Percentiles rank a stretch among this genome's conserved stretches.
phyloP scores from a whole-genome alignment of 2,797 vertebrate species.

The Meriones psammophilus region DNA sequence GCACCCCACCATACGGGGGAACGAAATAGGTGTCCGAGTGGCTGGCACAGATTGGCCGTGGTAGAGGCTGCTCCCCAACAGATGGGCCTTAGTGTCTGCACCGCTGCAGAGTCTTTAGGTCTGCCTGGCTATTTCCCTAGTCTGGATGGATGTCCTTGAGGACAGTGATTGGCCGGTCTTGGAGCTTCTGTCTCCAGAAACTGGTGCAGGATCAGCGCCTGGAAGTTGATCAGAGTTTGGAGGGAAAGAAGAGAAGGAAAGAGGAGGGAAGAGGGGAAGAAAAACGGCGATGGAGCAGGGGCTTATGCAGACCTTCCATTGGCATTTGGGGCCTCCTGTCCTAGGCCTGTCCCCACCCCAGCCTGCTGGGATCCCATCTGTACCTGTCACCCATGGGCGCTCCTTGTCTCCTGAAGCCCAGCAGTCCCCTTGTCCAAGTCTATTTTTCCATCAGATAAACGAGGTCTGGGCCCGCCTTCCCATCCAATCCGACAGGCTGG shows the following conservation, averaged over 20 bases:
- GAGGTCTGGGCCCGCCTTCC: slow-evolving; percentile 56
- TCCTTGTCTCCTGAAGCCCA: not conserved
- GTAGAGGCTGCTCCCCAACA: not conserved
- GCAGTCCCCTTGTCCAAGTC: slow-evolving; percentile 59
- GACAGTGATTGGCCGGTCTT: not conserved
- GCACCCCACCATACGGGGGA: not conserved
- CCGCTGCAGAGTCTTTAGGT: too few relatives aligned
- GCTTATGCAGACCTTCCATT: not conserved
- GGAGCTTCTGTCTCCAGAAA: not conserved
- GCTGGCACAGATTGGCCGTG: fast-evolving
- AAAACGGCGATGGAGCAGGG: not conserved
- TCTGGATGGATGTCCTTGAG: not conserved
- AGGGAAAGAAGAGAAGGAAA: not conserved
- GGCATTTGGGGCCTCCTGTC: not conserved
- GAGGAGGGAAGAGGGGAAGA: not conserved
- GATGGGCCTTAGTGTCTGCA: not conserved
- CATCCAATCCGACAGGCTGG: slow-evolving; percentile 51
- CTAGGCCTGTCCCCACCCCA: not conserved
- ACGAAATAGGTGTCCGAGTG: not conserved
- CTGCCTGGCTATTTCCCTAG: not conserved
- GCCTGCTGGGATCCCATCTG: not conserved
- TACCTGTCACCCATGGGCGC: not conserved
- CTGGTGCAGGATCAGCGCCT: not conserved
- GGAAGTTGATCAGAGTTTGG: not conserved
- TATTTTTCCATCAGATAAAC: slow-evolving; percentile 63